Conservation (phyloP, 2,113 vertebrate genomes). For the Muscicapa adusta region DNA sequence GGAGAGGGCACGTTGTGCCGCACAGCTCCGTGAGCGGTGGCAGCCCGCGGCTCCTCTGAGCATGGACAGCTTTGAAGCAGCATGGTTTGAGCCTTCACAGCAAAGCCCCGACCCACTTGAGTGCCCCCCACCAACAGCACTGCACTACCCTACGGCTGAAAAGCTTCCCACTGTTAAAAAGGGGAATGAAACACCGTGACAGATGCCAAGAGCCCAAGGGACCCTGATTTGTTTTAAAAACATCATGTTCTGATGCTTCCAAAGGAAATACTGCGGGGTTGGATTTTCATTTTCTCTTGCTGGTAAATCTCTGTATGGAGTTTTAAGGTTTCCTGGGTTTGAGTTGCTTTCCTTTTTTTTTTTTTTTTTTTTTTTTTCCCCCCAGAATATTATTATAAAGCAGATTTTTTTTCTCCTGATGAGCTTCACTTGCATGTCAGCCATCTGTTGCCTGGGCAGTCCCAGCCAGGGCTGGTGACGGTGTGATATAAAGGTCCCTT, state of each 20-base stretch:
- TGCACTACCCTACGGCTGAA: not conserved
- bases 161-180: not conserved
- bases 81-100: not conserved
- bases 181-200: not conserved
- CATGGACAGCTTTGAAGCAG: not conserved
- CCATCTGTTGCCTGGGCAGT: constrained; percentile 47
- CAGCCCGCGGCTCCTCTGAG: not conserved
- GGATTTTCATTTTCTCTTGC: not conserved
- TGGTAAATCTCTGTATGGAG: not conserved
- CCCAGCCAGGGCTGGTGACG: not conserved
- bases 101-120: not conserved
- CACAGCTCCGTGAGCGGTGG: rapidly evolving
- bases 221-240: not conserved
- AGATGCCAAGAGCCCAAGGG: not conserved
- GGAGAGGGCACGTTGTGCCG: rapidly evolving
- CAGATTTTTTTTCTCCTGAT: not conserved
- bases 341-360: not conserved
- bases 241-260: not conserved
- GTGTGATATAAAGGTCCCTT: constrained; percentile 18
- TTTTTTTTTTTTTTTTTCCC: not conserved
- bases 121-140: not conserved
- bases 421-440: constrained; percentile 15
- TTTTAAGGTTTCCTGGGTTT: not conserved
- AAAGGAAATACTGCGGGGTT: not conserved
- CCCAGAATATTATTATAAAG: not conserved